phyloP scores from a whole-genome alignment of 1,140 invertebrate genomes.

The Dufourea novaeangliae region DNA sequence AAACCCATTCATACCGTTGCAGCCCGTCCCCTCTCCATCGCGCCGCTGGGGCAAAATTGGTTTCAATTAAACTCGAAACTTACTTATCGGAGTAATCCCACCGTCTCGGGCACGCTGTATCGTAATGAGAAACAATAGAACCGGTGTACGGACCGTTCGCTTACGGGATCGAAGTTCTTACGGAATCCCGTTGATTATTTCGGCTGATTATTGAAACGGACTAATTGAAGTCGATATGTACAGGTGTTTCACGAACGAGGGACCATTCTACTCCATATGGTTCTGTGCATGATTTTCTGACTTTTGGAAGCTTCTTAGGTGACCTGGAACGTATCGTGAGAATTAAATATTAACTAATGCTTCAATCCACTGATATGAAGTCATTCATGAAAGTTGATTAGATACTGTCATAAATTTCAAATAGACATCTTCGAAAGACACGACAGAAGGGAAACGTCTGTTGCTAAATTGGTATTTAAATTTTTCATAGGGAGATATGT shows the following conservation, averaged over 20 bases:
- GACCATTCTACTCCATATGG: background rate
- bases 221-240: background rate
- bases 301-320: too few relatives aligned
- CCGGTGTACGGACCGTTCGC: background rate
- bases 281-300: background rate
- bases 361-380: too few relatives aligned
- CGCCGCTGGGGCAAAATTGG: constrained; percentile 21
- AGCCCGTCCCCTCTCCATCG: background rate
- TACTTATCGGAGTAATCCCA: constrained; percentile 37
- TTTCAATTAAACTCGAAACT: constrained; percentile 53
- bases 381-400: too few relatives aligned
- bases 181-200: background rate
- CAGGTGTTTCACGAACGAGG: background rate
- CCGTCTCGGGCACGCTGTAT: background rate
- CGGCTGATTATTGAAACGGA: background rate
- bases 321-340: too few relatives aligned
- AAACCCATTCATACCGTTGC: constrained; percentile 8
- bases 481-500: too few relatives aligned
- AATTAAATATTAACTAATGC: too few relatives aligned
- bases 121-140: constrained; percentile 19
- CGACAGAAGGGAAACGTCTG: too few relatives aligned
- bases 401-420: too few relatives aligned
- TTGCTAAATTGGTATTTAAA: too few relatives aligned
- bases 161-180: background rate
- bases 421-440: too few relatives aligned